Evolutionary conservation across 2,888 invertebrate species (phyloP), one percentile per base, ranked within the genome.

Genomic region (Cheilosia soror): DNA sequence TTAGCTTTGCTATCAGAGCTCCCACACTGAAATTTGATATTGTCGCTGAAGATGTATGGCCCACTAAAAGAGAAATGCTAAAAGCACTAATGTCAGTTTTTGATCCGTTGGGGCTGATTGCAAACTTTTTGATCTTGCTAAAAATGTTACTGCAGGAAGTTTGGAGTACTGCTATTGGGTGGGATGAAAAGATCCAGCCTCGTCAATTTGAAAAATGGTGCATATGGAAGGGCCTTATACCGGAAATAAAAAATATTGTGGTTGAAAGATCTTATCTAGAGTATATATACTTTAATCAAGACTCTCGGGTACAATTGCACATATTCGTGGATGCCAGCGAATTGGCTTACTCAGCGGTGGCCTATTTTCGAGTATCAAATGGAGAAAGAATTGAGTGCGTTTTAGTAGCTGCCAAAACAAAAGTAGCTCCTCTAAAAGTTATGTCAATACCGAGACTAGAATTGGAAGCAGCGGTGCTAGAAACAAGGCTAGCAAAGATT

Each of bases 71-170:
- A 47, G 76, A 88, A 57, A 51, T 87, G 5, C 57, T 88, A 5
- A 75, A 87, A 4, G 47, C 81, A 0, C 85, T 88, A 7, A 90
- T 88, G 89, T 89, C 88, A 1, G 49, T 89, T 5, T 90, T 88
- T 69, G 89, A 90, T 53, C 90, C 90, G 0, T 51, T 89, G 0
- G 90, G 89, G 5, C 71, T 89, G 1, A 53, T 89, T 1, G 53
- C 78, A 1, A 88, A 89, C 1, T 87, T 88, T 20, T 83, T 87
- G 1, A 55, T 89, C 0, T 42, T 82, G 13, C 78, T 87, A 5
- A 60, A 76, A 37, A 58, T 57, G 2, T 2, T 58, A 1, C 25
- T 69, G n/a, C 29, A 44, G 29, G 69, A 69, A 2, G 27, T 69
- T 3, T 69, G 69, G 69, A 29, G 44, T 13, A 20, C 47, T 13